These are phyloP conservation scores for Mimumesa dahlbomi DNA, from an alignment of 2,888 invertebrate genomes.

Conservation along the genomic window DNA sequence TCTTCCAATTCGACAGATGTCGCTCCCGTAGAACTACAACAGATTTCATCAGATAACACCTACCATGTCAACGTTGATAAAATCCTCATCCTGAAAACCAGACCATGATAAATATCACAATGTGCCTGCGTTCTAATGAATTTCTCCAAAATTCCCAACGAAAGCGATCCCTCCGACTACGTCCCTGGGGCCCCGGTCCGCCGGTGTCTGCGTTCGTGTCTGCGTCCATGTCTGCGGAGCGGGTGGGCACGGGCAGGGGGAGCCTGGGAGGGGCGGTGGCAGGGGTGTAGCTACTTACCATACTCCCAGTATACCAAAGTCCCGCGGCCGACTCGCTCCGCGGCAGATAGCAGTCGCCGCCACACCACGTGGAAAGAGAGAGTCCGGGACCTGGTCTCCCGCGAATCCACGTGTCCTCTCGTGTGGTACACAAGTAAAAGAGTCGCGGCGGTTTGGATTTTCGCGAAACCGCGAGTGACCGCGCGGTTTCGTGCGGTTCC, in stretches of 20 bases:
- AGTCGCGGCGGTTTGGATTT: not conserved
- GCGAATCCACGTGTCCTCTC: conserved; percentile 2
- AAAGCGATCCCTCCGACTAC: too few relatives aligned
- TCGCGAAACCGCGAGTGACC: conserved; percentile 35
- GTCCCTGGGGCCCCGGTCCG: conserved; percentile 59
- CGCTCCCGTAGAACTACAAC: too few relatives aligned
- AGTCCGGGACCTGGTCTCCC: not conserved
- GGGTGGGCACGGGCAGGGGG: conserved; percentile 50
- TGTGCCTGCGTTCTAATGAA: too few relatives aligned
- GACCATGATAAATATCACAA: too few relatives aligned
- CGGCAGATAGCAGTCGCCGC: conserved; percentile 77
- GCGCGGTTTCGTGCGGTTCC: conserved; percentile 66
- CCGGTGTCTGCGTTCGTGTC: conserved; percentile 36
- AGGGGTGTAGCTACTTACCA: conserved; percentile 79
- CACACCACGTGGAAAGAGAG: conserved; percentile 60
- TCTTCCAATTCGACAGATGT: too few relatives aligned
- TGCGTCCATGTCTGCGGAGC: conserved; percentile 26
- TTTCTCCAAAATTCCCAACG: too few relatives aligned
- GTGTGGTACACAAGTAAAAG: too few relatives aligned
- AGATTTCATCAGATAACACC: too few relatives aligned
- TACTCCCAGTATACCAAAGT: conserved; percentile 78
- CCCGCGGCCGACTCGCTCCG: conserved; percentile 73
- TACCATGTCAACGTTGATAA: too few relatives aligned
- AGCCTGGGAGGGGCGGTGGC: conserved; percentile 68
- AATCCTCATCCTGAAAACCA: too few relatives aligned